Conservation (phyloP, 2,797 vertebrate genomes). For the Epinephelus malabaricus region DNA sequence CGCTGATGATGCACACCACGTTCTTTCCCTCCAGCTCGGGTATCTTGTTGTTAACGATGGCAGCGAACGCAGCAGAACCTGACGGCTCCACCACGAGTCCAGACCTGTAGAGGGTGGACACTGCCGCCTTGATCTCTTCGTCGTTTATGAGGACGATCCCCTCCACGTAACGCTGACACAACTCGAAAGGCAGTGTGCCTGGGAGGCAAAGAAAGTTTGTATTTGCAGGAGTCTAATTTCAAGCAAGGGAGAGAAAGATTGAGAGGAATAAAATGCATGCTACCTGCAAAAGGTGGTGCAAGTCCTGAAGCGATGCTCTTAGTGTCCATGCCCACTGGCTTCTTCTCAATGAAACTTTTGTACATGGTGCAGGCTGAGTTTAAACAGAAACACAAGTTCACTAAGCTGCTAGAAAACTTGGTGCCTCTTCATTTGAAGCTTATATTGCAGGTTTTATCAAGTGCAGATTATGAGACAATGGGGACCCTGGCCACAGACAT, state of each 20-base stretch:
- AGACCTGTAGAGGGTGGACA: slow-evolving; percentile 80
- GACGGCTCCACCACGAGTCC: slow-evolving; percentile 87
- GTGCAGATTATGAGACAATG: too few species aligned
- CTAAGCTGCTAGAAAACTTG: neutral
- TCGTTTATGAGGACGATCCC: slow-evolving; percentile 85
- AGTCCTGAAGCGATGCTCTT: slow-evolving; percentile 86
- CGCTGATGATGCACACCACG: slow-evolving; percentile 83
- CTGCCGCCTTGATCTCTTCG: slow-evolving; percentile 82
- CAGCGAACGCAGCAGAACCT: slow-evolving; percentile 84
- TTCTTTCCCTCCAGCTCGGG: slow-evolving; percentile 78
- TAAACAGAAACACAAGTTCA: slow-evolving; percentile 8
- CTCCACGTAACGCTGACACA: slow-evolving; percentile 83
- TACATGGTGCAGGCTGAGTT: slow-evolving; percentile 87
- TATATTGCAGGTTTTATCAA: too few species aligned
- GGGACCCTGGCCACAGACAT: too few species aligned
- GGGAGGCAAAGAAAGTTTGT: neutral
- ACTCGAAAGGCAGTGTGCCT: slow-evolving; percentile 82
- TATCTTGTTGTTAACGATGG: slow-evolving; percentile 79
- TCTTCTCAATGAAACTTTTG: slow-evolving; percentile 85
- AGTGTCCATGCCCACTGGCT: slow-evolving; percentile 84
- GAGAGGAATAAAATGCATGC: too few species aligned
- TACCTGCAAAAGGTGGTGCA: slow-evolving; percentile 87
- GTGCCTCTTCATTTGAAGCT: neutral
- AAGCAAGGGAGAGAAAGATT: too few species aligned
- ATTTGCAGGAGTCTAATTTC: too few species aligned